These are phyloP conservation scores for Brenthis daphne DNA, from an alignment of 2,888 invertebrate genomes.

Conservation along the genomic window DNA sequence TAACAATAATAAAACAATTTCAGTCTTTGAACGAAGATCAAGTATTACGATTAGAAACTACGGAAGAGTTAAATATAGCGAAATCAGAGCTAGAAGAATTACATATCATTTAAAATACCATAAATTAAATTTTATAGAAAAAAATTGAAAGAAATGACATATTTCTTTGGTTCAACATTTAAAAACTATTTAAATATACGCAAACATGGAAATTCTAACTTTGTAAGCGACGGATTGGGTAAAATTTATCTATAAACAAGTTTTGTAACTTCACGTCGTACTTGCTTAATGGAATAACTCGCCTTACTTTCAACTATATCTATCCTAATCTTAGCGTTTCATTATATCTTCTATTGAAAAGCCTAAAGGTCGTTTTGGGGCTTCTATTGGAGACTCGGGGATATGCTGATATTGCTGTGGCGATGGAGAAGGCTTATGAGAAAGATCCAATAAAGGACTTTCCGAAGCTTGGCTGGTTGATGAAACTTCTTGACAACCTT, in stretches of 20 bases:
- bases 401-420: constrained; percentile 59
- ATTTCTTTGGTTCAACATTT: constrained; percentile 39
- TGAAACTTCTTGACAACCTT: constrained; percentile 78
- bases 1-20: constrained; percentile 71
- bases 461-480: constrained; percentile 76
- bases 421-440: constrained; percentile 75
- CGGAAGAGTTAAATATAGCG: neutral
- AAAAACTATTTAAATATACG: constrained; percentile 18
- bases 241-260: constrained; percentile 31
- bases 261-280: constrained; percentile 32
- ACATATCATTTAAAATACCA: neutral
- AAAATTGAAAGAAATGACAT: constrained; percentile 39
- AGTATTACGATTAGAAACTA: constrained; percentile 25
- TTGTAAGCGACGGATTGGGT: constrained; percentile 22
- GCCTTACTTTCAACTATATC: constrained; percentile 39
- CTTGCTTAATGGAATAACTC: constrained; percentile 34
- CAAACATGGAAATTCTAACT: neutral
- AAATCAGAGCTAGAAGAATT: neutral
- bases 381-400: constrained; percentile 67
- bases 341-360: constrained; percentile 95
- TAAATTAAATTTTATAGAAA: constrained; percentile 1
- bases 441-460: constrained; percentile 80
- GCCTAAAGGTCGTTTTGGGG: constrained; percentile 82
- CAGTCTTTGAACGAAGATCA: constrained; percentile 70
- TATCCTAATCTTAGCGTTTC: constrained; percentile 84